phyloP scores from a whole-genome alignment of 2,797 vertebrate species.

The Pantherophis vulpinus region DNA sequence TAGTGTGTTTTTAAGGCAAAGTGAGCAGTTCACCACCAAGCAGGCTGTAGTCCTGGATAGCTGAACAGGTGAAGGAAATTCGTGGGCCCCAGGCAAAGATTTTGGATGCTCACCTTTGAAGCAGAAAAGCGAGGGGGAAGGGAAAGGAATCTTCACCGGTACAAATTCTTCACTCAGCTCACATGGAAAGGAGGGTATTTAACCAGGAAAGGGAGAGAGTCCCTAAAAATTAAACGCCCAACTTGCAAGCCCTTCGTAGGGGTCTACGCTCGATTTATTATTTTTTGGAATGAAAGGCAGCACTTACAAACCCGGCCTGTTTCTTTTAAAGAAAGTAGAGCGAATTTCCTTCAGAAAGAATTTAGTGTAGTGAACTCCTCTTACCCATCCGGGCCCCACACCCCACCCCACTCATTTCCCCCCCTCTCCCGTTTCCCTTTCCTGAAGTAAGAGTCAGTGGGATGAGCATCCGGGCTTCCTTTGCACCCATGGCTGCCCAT shows the following conservation, averaged over 20 bases:
- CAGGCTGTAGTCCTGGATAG: constrained; percentile 12
- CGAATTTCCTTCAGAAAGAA: neutral
- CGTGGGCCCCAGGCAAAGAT: constrained; percentile 28
- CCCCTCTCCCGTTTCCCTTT: neutral
- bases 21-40: constrained; percentile 57
- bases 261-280: neutral
- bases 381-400: too few species aligned
- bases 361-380: neutral
- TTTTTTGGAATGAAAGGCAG: neutral
- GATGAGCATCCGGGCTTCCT: neutral
- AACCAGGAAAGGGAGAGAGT: constrained; percentile 31
- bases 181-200: constrained; percentile 47
- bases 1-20: constrained; percentile 74
- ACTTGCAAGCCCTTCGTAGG: constrained; percentile 15
- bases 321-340: neutral
- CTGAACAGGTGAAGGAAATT: neutral
- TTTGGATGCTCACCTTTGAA: constrained; percentile 32
- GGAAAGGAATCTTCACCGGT: constrained; percentile 20
- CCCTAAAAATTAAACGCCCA: constrained; percentile 11
- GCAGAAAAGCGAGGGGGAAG: neutral
- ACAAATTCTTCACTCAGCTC: constrained; percentile 48
- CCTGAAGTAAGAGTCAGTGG: neutral
- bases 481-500: neutral
- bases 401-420: too few species aligned
- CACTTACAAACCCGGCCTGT: neutral